Conservation (phyloP, 64 coral and sea anemone species). For the Pachyseris speciosa region DNA sequence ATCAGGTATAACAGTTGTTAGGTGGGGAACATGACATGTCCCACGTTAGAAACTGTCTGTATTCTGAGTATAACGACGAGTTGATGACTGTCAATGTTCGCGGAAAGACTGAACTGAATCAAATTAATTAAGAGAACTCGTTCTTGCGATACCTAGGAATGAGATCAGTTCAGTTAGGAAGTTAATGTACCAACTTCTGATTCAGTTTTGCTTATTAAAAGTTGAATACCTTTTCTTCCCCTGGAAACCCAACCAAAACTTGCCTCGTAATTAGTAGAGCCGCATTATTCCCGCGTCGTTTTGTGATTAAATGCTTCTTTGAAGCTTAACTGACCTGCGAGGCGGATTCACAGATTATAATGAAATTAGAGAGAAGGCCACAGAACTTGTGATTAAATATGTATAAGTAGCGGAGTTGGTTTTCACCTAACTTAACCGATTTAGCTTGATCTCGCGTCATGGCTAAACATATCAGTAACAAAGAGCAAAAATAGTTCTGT, state of each 20-base stretch:
- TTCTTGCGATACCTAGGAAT: too few species aligned
- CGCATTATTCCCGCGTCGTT: not conserved
- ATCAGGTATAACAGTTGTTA: not conserved
- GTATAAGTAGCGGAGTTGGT: not conserved
- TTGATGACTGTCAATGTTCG: too few species aligned
- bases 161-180: not conserved
- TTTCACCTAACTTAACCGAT: not conserved
- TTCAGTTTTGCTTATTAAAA: too few species aligned
- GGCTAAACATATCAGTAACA: not conserved
- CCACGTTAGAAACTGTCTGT: too few species aligned
- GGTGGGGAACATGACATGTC: too few species aligned
- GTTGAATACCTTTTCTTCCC: not conserved
- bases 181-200: not conserved
- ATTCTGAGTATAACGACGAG: too few species aligned
- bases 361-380: not conserved
- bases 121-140: too few species aligned
- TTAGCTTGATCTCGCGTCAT: constrained; percentile 3
- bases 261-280: not conserved
- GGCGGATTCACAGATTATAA: not conserved
- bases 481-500: not conserved
- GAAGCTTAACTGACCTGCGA: not conserved
- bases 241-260: not conserved
- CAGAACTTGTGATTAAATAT: constrained; percentile 6
- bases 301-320: not conserved
- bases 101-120: too few species aligned